phyloP scores from a whole-genome alignment of 1,140 invertebrate genomes.

The Dreissena rostriformis region DNA sequence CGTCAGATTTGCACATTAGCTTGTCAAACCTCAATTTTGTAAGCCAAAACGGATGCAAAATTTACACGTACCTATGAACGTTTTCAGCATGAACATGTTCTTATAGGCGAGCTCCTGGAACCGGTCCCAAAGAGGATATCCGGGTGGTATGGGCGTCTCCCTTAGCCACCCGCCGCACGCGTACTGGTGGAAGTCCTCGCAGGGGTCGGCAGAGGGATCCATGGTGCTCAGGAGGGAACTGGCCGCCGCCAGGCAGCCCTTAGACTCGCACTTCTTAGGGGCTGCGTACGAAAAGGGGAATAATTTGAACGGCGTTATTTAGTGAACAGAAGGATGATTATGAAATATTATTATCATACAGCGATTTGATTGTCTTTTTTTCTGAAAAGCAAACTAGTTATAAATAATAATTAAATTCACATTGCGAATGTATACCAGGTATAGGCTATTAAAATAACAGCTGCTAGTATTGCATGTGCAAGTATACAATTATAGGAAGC shows the following conservation, averaged over 20 bases:
- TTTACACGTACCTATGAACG: slow-evolving; percentile 69
- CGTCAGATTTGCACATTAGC: no score
- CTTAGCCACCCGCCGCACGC: slow-evolving; percentile 84
- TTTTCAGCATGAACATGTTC: slow-evolving; percentile 74
- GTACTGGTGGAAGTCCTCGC: slow-evolving; percentile 84
- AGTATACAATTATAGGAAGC: no score
- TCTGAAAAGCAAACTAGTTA: no score
- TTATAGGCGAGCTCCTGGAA: slow-evolving; percentile 75
- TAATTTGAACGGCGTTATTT: no score
- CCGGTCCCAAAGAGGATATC: slow-evolving; percentile 74
- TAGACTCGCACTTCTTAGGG: slow-evolving; percentile 68
- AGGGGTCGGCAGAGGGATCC: slow-evolving; percentile 82
- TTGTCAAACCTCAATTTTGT: no score
- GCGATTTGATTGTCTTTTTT: no score
- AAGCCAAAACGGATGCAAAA: neutral
- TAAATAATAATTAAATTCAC: no score
- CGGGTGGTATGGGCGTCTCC: slow-evolving; percentile 77
- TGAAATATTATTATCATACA: no score
- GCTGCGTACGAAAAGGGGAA: slow-evolving; percentile 48
- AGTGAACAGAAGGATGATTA: no score
- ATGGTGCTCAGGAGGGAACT: slow-evolving; percentile 81
- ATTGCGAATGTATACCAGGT: no score
- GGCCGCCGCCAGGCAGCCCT: slow-evolving; percentile 75
- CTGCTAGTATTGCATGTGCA: no score
- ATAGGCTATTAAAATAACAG: no score